Base-by-base conservation (phyloP, 2,888 invertebrate species). In the Sussaba pulchella region DNA sequence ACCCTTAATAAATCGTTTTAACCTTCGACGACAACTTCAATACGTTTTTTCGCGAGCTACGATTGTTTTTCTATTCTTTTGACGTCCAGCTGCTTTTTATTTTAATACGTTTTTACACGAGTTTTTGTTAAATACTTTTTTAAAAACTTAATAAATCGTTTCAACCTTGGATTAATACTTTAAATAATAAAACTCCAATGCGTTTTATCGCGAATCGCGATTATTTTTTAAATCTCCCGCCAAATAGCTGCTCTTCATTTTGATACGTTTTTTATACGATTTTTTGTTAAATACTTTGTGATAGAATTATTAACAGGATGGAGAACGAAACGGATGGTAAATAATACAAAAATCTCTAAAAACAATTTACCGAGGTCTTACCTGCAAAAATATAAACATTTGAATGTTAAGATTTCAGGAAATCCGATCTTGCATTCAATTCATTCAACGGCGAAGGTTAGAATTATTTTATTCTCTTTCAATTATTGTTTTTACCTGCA, bases 1-100 rank as follows among this genome's bases (percentile, higher is more conserved):
- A n/a, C n/a, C n/a, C n/a, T n/a, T n/a, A 2, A 52, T 10, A 21
- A 14, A 39, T 43, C n/a, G 24, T 43, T 57, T 26, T 8, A 12
- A 41, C 57, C 10, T 24, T n/a, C 57, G n/a, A 47, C 54, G 72
- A 70, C 24, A 17, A 80, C 80, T 76, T 80, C 76, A 80, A 50
- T 67, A 10, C 43, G 31, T 19, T 72, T 21, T 14, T n/a, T 21
- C 41, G 26, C 26, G 24, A 72, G 14, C 17, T 21, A 41, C 72
- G 5, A 26, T 63, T 63, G 72, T 72, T 63, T 72, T 41, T 8
- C 12, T n/a, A 52, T 24, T 19, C n/a, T 50, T 43, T 12, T 45
- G 8, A 50, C 64, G 31, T 43, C 43, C 17, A 8, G 2, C 45
- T 24, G 6, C n/a, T n/a, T n/a, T n/a, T n/a, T n/a, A n/a, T n/a